Base-by-base conservation (phyloP, 2,888 invertebrate genomes). In the Leptodirus hochenwartii region DNA sequence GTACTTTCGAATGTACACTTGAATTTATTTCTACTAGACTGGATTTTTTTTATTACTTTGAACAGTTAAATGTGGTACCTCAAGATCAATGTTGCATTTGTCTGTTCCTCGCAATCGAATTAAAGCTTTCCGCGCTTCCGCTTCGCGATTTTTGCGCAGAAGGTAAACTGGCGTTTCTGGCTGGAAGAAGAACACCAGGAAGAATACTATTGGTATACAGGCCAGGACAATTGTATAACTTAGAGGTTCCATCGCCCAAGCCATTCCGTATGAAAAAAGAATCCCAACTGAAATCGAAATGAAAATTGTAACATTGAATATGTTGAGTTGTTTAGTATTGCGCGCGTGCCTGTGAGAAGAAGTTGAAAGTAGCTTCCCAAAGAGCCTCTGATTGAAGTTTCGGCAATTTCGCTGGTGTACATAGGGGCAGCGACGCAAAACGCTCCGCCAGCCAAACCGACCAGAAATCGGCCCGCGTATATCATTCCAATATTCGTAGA, bases 311-410 rank as follows among this genome's bases (percentile, higher is more conserved):
- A n/a, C n/a, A n/a, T n/a, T n/a, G n/a, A n/a, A n/a, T n/a, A n/a
- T n/a, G n/a, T n/a, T n/a, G n/a, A n/a, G n/a, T n/a, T n/a, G n/a
- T n/a, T n/a, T n/a, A n/a, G n/a, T n/a, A n/a, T n/a, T n/a, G n/a
- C n/a, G n/a, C n/a, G n/a, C n/a, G n/a, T n/a, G n/a, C n/a, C n/a
- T n/a, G 80, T 79, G 32, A 88, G 60, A 63, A 81, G 72, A 15
- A 91, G 56, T 50, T 91, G 90, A 48, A 87, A 85, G 46, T 75
- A 84, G 26, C 81, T 78, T 3, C 90, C 90, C 0, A 91, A 56
- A 0, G 74, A 68, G 1, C 91, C 91, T 31, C 91, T 64, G 41
- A 85, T 75, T 13, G 75, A 69, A 38, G 72, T 77, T 42, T 87
- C 75, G 0, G 87, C 71, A 24, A 85, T 84, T 59, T 93, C 91